Evolutionary conservation across 2,113 vertebrate genomes (phyloP).

Genomic region (Anhinga anhinga): DNA sequence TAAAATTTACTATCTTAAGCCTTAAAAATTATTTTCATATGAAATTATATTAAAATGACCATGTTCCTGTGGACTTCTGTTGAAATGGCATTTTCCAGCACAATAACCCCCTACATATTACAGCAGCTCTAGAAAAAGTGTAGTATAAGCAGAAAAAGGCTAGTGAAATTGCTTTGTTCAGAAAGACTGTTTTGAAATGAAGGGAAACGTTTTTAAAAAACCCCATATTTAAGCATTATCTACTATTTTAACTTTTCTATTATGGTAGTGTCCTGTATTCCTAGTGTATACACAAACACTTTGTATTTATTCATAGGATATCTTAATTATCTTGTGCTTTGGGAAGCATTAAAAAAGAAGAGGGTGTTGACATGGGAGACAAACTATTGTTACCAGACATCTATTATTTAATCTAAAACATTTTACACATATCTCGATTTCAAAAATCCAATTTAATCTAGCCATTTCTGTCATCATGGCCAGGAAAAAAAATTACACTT

Average conservation of each 20-base stretch:
- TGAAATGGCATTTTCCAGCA: background rate
- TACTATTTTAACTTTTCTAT: background rate
- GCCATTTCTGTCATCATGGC: background rate
- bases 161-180: background rate
- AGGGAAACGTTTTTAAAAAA: background rate
- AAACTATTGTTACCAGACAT: background rate
- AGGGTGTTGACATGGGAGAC: background rate
- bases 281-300: background rate
- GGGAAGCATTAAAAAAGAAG: background rate
- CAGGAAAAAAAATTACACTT: conserved; percentile 22
- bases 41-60: background rate
- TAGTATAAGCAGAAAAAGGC: background rate
- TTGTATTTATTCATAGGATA: background rate
- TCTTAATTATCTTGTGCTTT: background rate
- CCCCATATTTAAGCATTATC: background rate
- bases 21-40: background rate
- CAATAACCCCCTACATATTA: background rate
- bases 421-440: background rate
- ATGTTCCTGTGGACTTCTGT: background rate
- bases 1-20: background rate
- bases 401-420: background rate
- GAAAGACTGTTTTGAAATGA: background rate
- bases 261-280: background rate
- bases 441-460: background rate
- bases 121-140: background rate